A percentile compares a stretch with the other conserved stretches of the same genome.
phyloP scores from a whole-genome alignment of 2,113 vertebrate genomes.

The Leucopsar rothschildi region DNA sequence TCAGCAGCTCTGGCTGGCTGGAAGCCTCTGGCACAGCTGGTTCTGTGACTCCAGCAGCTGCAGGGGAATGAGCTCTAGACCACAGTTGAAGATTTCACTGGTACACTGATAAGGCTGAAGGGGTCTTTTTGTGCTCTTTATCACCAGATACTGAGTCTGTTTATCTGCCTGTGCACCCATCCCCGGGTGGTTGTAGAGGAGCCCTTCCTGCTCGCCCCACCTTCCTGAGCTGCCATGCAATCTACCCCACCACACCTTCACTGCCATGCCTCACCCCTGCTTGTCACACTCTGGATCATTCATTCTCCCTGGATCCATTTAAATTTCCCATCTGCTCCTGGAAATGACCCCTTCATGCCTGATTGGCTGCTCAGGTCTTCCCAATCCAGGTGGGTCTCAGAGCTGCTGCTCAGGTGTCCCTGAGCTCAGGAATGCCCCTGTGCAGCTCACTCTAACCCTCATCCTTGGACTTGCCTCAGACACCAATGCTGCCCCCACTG shows the following conservation, averaged over 20 bases:
- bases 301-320: not conserved
- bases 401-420: not conserved
- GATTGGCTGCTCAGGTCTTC: not conserved
- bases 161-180: not conserved
- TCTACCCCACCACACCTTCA: no score
- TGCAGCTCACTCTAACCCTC: rapidly evolving
- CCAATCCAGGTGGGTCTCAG: no score
- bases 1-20: not conserved
- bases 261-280: not conserved
- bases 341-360: not conserved
- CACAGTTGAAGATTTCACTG: not conserved
- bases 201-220: rapidly evolving
- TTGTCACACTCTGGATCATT: not conserved
- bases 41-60: not conserved
- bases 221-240: no score
- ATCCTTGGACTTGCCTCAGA: not conserved
- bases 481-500: not conserved
- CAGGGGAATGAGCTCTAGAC: not conserved
- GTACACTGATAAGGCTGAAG: not conserved
- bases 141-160: rapidly evolving
- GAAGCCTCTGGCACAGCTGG: not conserved
- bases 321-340: not conserved
- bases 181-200: rapidly evolving
- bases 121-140: not conserved
- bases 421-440: not conserved